Percentiles rank a stretch among this genome's conserved stretches.
Conservation (phyloP, 2,113 vertebrate genomes). For the Oryzias woworae region DNA sequence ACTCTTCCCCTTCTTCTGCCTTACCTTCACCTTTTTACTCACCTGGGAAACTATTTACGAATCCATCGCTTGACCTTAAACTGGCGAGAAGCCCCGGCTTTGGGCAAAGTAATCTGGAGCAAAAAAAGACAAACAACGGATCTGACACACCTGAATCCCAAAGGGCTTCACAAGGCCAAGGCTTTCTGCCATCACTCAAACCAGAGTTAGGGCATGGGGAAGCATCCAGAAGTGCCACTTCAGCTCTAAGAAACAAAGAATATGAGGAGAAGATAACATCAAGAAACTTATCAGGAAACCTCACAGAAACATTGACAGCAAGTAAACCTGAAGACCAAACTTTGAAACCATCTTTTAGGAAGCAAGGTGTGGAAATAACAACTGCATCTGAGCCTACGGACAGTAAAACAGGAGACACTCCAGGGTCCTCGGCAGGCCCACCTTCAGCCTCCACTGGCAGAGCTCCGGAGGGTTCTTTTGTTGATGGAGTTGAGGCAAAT, state of each 20-base stretch:
- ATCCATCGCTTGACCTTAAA: slow-evolving; percentile 45
- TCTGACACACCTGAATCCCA: slow-evolving; percentile 30
- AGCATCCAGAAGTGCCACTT: slow-evolving; percentile 49
- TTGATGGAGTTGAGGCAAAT: background rate
- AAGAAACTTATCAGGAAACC: slow-evolving; percentile 6
- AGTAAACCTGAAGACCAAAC: slow-evolving; percentile 36
- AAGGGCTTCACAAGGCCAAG: slow-evolving; percentile 11
- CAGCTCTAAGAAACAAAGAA: slow-evolving; percentile 17
- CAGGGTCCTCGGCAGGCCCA: background rate
- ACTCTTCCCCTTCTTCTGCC: slow-evolving; percentile 53
- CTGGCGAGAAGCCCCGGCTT: slow-evolving; percentile 29
- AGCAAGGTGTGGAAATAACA: slow-evolving; percentile 18
- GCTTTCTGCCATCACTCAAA: slow-evolving; percentile 11
- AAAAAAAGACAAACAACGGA: slow-evolving; percentile 23
- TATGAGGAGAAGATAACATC: slow-evolving; percentile 23
- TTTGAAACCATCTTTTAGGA: slow-evolving; percentile 31
- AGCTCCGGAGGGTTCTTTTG: background rate
- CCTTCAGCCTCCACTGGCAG: slow-evolving; percentile 5
- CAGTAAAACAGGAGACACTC: slow-evolving; percentile 1
- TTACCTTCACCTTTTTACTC: slow-evolving; percentile 57
- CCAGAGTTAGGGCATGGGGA: background rate
- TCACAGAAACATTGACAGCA: slow-evolving; percentile 2
- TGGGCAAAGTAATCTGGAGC: slow-evolving; percentile 35
- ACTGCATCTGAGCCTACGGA: slow-evolving; percentile 11
- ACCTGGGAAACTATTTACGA: slow-evolving; percentile 43